These are phyloP conservation scores for Chrysoperla carnea DNA, from an alignment of 1,140 invertebrate species.

Conservation along the genomic window DNA sequence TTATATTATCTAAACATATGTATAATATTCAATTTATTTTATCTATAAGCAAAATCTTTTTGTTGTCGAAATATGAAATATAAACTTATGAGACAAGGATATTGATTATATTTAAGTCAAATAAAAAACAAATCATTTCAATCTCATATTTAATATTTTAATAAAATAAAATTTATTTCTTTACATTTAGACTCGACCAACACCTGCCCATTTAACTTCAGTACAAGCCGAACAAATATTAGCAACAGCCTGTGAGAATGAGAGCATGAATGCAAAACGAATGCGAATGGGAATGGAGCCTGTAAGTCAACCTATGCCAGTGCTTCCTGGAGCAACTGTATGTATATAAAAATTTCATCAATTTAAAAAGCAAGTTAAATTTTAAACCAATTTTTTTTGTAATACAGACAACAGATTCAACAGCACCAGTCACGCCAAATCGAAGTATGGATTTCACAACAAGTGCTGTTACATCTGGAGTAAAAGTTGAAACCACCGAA, in stretches of 20 bases:
- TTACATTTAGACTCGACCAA: slow-evolving; percentile 59
- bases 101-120: too few species aligned
- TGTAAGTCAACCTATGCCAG: slow-evolving; percentile 70
- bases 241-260: slow-evolving; percentile 90
- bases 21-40: too few species aligned
- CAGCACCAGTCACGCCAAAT: slow-evolving; percentile 10
- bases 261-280: slow-evolving; percentile 88
- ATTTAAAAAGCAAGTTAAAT: background rate
- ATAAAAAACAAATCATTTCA: too few species aligned
- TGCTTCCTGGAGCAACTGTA: slow-evolving; percentile 29
- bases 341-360: slow-evolving; percentile 2
- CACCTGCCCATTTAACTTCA: slow-evolving; percentile 87
- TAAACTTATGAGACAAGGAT: too few species aligned
- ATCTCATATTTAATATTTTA: too few species aligned
- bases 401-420: slow-evolving; percentile 18
- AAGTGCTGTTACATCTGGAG: slow-evolving; percentile 8
- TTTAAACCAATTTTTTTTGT: background rate
- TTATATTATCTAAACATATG: too few species aligned
- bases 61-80: too few species aligned
- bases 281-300: slow-evolving; percentile 91
- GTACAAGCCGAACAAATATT: slow-evolving; percentile 91
- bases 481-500: slow-evolving; percentile 17
- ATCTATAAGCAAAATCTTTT: too few species aligned
- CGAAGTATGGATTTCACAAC: slow-evolving; percentile 16
- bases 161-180: slow-evolving; percentile 2